A percentile compares a stretch with the other conserved stretches of the same genome.
phyloP scores from a whole-genome alignment of 2,113 vertebrate genomes.

The Dunckerocampus dactyliophorus region DNA sequence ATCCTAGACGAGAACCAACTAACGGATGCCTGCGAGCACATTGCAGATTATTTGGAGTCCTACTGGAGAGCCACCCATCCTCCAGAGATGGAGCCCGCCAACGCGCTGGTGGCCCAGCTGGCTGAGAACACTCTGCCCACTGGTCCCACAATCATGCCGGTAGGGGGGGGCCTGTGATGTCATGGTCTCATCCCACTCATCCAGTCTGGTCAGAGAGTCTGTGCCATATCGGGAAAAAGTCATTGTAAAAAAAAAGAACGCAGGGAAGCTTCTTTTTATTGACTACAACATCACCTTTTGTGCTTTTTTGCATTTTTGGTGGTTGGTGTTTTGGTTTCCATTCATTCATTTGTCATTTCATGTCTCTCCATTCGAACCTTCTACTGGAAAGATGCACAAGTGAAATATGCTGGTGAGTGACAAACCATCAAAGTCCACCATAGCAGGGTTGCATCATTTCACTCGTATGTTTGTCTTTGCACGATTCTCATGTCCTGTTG shows the following conservation, averaged over 20 bases:
- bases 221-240: slow-evolving; percentile 7
- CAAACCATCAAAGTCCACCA: slow-evolving; percentile 14
- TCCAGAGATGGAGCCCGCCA: slow-evolving; percentile 82
- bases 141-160: slow-evolving; percentile 73
- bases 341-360: slow-evolving; percentile 57
- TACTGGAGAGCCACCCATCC: slow-evolving; percentile 98
- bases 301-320: background rate
- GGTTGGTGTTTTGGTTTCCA: background rate
- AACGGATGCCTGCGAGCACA: slow-evolving; percentile 94
- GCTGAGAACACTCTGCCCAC: slow-evolving; percentile 84
- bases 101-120: slow-evolving; percentile 83
- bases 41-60: slow-evolving; percentile 94
- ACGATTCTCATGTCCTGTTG: background rate
- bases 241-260: background rate
- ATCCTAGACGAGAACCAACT: slow-evolving; percentile 98
- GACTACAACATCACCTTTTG: background rate
- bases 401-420: slow-evolving; percentile 70
- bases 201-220: slow-evolving; percentile 2
- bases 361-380: slow-evolving; percentile 50
- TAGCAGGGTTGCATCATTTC: background rate
- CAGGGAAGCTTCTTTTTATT: slow-evolving; percentile 1
- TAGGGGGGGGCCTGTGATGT: slow-evolving; percentile 26
- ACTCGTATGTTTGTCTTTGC: background rate
- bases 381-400: slow-evolving; percentile 62
- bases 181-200: slow-evolving; percentile 32